Evolutionary conservation across 2,113 vertebrate species (phyloP), one percentile per base, ranked within the genome.

Genomic region (Amblyornis subalaris): DNA sequence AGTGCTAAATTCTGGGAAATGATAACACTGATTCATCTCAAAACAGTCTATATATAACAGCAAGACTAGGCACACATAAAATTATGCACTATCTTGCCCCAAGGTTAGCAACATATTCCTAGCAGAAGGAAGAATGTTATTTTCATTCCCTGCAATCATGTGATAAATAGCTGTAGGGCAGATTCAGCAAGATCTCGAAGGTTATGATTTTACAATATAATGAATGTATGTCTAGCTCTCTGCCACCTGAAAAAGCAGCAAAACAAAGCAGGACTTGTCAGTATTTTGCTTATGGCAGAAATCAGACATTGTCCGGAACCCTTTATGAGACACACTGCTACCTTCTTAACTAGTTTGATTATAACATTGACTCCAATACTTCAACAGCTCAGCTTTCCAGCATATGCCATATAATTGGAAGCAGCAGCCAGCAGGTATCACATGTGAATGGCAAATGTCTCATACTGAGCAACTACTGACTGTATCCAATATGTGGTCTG

Each of bases 361-460:
- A 91, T 72, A 96, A 86, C 89, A 85, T 75, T 66, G 88, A 97
- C 96, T 96, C 76, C 51, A 94, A 93, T 95, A 90, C 82, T 97
- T 97, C 93, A 95, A 86, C 86, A 95, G 57, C 80, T 96, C 47
- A 10, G 77, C 92, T 95, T 96, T 97, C 84, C 87, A 96, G 85
- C 74, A 91, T 93, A 93, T 87, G 85, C 90, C 91, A 92, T 97
- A 98, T 97, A 98, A 97, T 96, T 98, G 95, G 95, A 97, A 97
- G 84, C 86, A 97, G 90, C 96, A 97, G 66, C 84, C 95, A 97
- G 94, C 94, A 97, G 95, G 92, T 97, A 97, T 91, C 95, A 96
- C 94, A 90, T 85, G 75, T 50, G 76, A 95, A 90, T 69, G 72
- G 89, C 64, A 88, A 95, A 97, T 61, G 67, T 85, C 90, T 97